Evolutionary conservation across 2,797 vertebrate genomes (phyloP), one percentile per base, ranked within the genome.

Genomic region (Otus scops): DNA sequence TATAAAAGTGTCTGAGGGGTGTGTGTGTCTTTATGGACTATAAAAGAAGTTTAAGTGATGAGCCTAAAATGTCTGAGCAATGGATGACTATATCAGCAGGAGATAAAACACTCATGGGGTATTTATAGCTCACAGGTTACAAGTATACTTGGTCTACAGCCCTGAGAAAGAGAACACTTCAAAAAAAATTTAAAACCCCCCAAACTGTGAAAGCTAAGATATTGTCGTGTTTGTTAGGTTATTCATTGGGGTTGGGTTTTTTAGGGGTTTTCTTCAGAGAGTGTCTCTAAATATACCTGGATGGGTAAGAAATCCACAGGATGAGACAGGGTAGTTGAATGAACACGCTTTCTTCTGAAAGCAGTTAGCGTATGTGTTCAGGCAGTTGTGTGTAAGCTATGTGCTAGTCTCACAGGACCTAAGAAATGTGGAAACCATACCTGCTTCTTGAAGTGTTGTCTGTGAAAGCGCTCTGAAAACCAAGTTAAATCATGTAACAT

Each of bases 401-500:
- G 10, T 20, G 15, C 36, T 11, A 7, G 50, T 27, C 26, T 28
- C 15, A 16, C 32, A 14, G 26, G 17, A 22, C 26, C 28, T 4
- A 24, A 10, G 43, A 12, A 34, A 21, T 1, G 9, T 2, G 8
- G 10, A 13, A 34, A 10, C 21, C 11, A 24, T 10, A 17, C 8
- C 27, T 32, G 32, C n/a, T 23, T 57, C 21, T 24, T 27, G 2
- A 12, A n/a, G 38, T 0, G 7, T 3, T 23, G 59, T 3, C 45
- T 21, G 11, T 13, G 61, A 24, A 48, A 64, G 26, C 0, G 0
- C 26, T 17, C 28, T n/a, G 24, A 17, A 32, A 39, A 19, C 5
- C 4, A 3, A n/a, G 11, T 21, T 4, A 18, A 45, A 7, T 8
- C 15, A 6, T 0, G 3, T 3, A 28, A 21, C 6, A 5, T 2